Percentiles rank a stretch among this genome's conserved stretches.
These are phyloP conservation scores for Gobio gobio DNA, from an alignment of 2,113 vertebrate species.

Conservation along the genomic window DNA sequence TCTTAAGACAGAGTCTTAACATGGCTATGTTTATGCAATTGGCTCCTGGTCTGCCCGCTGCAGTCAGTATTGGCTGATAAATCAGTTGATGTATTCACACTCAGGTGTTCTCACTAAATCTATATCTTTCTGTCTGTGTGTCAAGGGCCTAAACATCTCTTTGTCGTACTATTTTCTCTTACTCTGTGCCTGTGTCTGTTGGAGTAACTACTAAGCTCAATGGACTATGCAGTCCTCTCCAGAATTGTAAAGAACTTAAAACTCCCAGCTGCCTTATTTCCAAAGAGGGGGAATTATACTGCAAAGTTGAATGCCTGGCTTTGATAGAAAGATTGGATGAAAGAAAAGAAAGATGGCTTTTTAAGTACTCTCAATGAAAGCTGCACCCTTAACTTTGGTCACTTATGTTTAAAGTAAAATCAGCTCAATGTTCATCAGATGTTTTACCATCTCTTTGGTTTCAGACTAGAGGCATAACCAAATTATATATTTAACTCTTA, in stretches of 20 bases:
- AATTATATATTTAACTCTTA: background rate
- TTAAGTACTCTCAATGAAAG: constrained; percentile 68
- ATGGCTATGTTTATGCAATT: no score
- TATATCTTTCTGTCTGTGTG: background rate
- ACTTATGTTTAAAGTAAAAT: constrained; percentile 18
- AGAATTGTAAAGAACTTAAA: constrained; percentile 3
- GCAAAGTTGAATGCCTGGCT: constrained; percentile 24
- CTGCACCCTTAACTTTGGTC: constrained; percentile 38
- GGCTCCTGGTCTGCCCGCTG: background rate
- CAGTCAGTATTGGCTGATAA: background rate
- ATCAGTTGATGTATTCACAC: background rate
- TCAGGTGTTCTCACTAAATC: background rate
- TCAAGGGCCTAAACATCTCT: background rate
- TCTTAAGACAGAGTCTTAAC: no score
- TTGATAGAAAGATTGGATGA: constrained; percentile 47
- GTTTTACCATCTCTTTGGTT: background rate
- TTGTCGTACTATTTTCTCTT: background rate
- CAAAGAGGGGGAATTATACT: background rate
- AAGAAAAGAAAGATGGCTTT: constrained; percentile 61
- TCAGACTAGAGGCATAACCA: background rate
- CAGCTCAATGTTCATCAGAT: constrained; percentile 20
- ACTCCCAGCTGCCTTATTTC: background rate
- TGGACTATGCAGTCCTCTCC: background rate
- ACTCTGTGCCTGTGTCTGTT: background rate
- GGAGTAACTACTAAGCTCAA: background rate